Conservation (phyloP, 2,113 vertebrate species). For the Panthera tigris region DNA sequence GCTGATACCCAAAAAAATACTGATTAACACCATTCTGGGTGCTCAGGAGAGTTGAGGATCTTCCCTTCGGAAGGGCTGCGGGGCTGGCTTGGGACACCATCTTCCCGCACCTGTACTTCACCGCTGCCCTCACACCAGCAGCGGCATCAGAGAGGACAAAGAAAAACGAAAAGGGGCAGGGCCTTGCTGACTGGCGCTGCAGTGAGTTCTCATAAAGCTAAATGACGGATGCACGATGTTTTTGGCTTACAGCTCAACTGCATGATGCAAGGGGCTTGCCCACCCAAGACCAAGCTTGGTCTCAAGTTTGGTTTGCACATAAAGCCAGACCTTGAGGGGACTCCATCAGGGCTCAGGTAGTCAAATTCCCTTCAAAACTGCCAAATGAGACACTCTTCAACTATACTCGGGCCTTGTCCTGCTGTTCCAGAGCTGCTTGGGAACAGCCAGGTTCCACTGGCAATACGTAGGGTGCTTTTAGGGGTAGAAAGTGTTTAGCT, state of each 20-base stretch:
- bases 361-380: not conserved
- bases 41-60: conserved; percentile 73
- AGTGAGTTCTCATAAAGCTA: not conserved
- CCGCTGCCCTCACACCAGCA: not conserved
- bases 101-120: not conserved
- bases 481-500: not conserved
- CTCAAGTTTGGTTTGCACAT: not conserved
- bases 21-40: conserved; percentile 83
- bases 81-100: conserved; percentile 8
- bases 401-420: not conserved
- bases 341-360: not conserved
- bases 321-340: not conserved
- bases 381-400: not conserved
- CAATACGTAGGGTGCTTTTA: not conserved
- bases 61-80: conserved; percentile 56
- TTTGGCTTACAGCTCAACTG: not conserved
- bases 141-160: too few relatives aligned
- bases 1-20: conserved; percentile 82
- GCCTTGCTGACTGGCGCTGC: not conserved
- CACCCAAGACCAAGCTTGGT: not conserved
- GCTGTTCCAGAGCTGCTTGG: not conserved
- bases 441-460: not conserved
- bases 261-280: not conserved
- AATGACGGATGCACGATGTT: not conserved
- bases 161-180: too few relatives aligned